Conservation (phyloP, 2,888 invertebrate genomes). For the Pollenia angustigena region DNA sequence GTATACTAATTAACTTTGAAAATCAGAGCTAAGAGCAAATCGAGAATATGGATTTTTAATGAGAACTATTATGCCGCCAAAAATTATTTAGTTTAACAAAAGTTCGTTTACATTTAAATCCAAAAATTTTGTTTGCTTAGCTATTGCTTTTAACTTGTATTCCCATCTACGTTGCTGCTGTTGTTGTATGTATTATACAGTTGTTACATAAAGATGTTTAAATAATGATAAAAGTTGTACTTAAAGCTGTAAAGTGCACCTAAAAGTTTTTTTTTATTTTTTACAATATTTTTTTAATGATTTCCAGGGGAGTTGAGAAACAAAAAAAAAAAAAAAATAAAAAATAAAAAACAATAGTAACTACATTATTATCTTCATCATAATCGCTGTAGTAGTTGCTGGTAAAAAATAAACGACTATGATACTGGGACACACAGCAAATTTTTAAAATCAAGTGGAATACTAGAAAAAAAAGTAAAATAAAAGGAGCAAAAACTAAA, state of each 20-base stretch:
- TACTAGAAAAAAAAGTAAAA: conserved; percentile 2
- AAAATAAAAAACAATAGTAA: background rate
- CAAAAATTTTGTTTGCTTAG: background rate
- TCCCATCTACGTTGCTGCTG: background rate
- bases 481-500: background rate
- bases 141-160: background rate
- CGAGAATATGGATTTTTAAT: background rate
- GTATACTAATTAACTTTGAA: background rate
- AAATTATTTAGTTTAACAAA: too few species aligned
- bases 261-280: conserved; percentile 3
- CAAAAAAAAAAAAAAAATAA: background rate
- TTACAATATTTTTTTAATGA: conserved; percentile 40
- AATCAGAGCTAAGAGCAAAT: background rate
- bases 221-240: conserved; percentile 61
- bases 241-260: conserved; percentile 68
- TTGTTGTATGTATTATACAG: conserved; percentile 17
- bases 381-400: conserved; percentile 48
- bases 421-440: conserved; percentile 34
- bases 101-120: background rate
- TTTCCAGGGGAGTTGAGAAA: conserved; percentile 37
- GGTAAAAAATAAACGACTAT: conserved; percentile 10
- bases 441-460: conserved; percentile 66
- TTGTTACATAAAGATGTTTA: conserved; percentile 52
- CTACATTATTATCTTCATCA: conserved; percentile 45
- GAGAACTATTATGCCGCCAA: too few species aligned